phyloP scores from a whole-genome alignment of 1,140 invertebrate genomes.

The Samia ricini region DNA sequence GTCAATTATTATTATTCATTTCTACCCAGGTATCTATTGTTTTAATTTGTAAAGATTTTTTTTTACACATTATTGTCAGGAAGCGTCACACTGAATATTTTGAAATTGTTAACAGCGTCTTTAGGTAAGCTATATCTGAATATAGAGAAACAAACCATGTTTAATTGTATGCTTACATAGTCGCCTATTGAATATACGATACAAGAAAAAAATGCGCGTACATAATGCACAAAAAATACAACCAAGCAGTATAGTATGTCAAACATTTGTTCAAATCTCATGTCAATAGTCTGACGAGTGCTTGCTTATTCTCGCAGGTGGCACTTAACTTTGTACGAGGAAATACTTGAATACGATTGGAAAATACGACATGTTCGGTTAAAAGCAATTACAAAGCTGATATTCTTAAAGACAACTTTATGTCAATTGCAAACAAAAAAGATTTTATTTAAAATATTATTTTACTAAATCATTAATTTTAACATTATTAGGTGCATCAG shows the following conservation, averaged over 20 bases:
- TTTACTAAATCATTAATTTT: too few relatives aligned
- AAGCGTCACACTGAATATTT: neutral
- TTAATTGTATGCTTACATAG: neutral
- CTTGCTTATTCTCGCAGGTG: neutral
- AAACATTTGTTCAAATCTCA: neutral
- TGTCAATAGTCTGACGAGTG: neutral
- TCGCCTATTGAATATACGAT: neutral
- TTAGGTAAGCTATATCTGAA: neutral
- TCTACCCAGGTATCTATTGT: neutral
- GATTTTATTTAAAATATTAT: too few relatives aligned
- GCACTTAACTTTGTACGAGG: neutral
- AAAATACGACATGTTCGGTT: neutral
- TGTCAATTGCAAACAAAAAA: too few relatives aligned
- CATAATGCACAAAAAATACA: neutral
- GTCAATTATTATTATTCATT: slow-evolving; percentile 15
- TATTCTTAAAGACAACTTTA: neutral
- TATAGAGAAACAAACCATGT: neutral
- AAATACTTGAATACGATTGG: neutral
- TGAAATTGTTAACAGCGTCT: neutral
- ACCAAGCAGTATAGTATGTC: neutral
- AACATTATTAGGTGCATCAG: too few relatives aligned
- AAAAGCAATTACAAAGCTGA: neutral
- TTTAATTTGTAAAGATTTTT: neutral
- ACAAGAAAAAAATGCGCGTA: neutral
- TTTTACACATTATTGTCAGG: neutral